Conservation (phyloP, 2,113 vertebrate genomes). For the Upupa epops region DNA sequence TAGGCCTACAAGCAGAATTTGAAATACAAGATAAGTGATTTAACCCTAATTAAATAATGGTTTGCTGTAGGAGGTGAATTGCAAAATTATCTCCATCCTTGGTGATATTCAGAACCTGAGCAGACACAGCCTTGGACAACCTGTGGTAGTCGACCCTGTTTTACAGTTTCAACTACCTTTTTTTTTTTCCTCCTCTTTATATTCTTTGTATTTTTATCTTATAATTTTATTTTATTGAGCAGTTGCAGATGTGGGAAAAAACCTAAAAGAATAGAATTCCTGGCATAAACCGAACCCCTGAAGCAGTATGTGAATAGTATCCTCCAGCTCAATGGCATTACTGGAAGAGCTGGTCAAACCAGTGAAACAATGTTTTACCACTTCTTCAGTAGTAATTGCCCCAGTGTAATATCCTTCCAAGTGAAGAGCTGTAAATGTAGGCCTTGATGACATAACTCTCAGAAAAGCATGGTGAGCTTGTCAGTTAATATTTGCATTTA, state of each 20-base stretch:
- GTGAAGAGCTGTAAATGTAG: background rate
- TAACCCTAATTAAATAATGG: background rate
- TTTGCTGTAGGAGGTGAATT: background rate
- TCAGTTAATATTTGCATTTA: background rate
- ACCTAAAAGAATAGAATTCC: background rate
- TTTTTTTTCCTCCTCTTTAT: background rate
- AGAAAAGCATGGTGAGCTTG: background rate
- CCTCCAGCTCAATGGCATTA: background rate
- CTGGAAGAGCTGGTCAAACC: background rate
- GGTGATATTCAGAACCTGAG: background rate
- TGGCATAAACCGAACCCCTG: background rate
- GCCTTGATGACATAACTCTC: background rate
- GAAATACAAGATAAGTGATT: background rate
- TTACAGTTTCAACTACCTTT: background rate
- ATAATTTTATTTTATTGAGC: background rate
- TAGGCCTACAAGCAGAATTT: background rate
- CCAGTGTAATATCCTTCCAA: background rate
- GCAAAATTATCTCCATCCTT: background rate
- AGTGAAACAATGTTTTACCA: background rate
- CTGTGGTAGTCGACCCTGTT: background rate
- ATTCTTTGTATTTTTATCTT: too few relatives aligned
- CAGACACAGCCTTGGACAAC: background rate
- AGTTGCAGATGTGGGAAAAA: background rate
- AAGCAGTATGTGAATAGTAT: background rate
- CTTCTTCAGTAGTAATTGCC: background rate